These are phyloP conservation scores for Atherinosoma microstoma DNA, from an alignment of 2,797 vertebrate genomes.

Conservation along the genomic window DNA sequence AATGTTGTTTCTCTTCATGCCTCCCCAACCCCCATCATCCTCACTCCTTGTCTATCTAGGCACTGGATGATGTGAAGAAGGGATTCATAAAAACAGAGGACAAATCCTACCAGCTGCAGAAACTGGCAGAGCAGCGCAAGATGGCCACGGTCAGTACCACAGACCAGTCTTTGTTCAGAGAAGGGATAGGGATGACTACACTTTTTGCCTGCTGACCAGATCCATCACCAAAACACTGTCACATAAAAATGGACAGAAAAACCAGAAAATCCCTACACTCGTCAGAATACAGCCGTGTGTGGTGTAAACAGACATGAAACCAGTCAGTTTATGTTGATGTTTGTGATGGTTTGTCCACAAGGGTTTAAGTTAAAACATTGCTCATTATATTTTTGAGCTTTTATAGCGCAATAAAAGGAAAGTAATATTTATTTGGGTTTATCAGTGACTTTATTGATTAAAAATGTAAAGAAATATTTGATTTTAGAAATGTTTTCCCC, in stretches of 20 bases:
- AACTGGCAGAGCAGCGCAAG: conserved; percentile 96
- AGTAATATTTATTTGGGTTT: neutral
- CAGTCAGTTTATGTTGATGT: neutral
- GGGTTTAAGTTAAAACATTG: neutral
- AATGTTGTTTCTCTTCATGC: conserved; percentile 39
- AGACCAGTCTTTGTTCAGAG: conserved; percentile 75
- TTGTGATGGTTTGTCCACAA: neutral
- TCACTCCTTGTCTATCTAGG: conserved; percentile 55
- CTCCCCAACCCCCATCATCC: neutral
- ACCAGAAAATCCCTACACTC: conserved; percentile 23
- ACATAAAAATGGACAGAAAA: conserved; percentile 46
- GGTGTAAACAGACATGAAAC: conserved; percentile 23
- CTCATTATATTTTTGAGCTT: neutral
- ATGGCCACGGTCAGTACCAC: conserved; percentile 93
- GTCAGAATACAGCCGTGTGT: conserved; percentile 11
- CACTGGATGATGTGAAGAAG: conserved; percentile 96
- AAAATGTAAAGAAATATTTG: too few species aligned
- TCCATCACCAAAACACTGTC: conserved; percentile 61
- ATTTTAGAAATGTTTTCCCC: too few species aligned
- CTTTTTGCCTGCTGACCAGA: conserved; percentile 56
- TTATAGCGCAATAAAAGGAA: neutral
- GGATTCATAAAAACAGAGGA: conserved; percentile 97
- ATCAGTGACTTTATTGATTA: too few species aligned
- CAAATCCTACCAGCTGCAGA: conserved; percentile 98
- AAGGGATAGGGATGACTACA: conserved; percentile 36